Percentiles rank a stretch among this genome's conserved stretches.
Evolutionary conservation across 2,888 invertebrate species (phyloP).

Genomic region (Pterostichus niger): DNA sequence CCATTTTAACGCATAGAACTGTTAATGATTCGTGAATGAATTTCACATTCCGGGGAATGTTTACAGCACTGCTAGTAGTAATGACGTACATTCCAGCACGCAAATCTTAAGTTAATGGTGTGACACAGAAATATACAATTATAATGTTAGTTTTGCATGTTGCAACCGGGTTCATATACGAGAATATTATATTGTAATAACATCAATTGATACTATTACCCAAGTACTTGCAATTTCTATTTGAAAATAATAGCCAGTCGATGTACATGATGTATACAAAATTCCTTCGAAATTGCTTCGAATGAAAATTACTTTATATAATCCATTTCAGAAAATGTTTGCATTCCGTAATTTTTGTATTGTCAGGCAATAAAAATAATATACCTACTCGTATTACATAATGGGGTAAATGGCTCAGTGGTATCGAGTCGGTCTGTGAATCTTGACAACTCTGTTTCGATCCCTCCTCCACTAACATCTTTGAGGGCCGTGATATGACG

Average conservation of each 20-base stretch:
- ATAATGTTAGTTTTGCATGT: constrained; percentile 61
- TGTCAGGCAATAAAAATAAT: no score
- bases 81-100: constrained; percentile 49
- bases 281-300: not conserved
- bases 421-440: no score
- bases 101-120: constrained; percentile 52
- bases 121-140: constrained; percentile 57
- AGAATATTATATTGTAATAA: constrained; percentile 45
- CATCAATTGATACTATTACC: constrained; percentile 39
- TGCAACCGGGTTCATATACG: constrained; percentile 18
- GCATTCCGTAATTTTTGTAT: no score
- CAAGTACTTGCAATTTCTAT: not conserved
- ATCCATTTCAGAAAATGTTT: no score
- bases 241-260: not conserved
- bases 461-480: no score
- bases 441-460: no score
- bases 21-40: constrained; percentile 39
- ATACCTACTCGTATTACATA: no score
- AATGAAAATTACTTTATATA: no score
- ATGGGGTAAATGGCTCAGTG: no score
- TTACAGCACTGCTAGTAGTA: constrained; percentile 30
- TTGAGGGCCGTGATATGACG: no score
- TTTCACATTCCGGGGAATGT: constrained; percentile 16
- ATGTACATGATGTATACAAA: not conserved
- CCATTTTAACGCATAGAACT: not conserved